Conservation (phyloP, 1,140 invertebrate species). For the Heliconius hermathena region DNA sequence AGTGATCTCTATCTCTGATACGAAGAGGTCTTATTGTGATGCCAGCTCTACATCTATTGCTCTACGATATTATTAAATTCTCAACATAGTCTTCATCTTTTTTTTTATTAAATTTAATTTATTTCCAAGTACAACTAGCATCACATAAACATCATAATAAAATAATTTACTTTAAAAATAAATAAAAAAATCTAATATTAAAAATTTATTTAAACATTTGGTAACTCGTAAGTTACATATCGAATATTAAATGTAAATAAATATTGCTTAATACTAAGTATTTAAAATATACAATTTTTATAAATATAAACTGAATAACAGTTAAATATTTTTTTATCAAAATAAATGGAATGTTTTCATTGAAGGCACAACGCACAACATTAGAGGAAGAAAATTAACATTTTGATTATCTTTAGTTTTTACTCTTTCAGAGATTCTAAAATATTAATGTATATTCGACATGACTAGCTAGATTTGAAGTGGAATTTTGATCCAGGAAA, state of each 20-base stretch:
- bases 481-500: not conserved
- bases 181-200: not conserved
- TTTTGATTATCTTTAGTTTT: not conserved
- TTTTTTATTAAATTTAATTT: not conserved
- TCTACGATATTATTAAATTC: not conserved
- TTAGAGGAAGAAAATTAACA: constrained; percentile 17
- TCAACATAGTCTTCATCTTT: not conserved
- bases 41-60: constrained; percentile 31
- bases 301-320: not conserved
- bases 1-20: constrained; percentile 25
- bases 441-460: not conserved
- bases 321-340: constrained; percentile 7
- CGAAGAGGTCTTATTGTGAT: constrained; percentile 28
- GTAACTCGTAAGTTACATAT: constrained; percentile 25
- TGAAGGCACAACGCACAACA: constrained; percentile 27
- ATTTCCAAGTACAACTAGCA: not conserved
- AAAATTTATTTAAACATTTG: constrained; percentile 29
- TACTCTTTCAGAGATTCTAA: not conserved
- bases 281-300: constrained; percentile 9
- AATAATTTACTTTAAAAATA: not conserved
- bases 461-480: not conserved
- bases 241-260: not conserved
- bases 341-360: constrained; percentile 38
- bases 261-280: constrained; percentile 4
- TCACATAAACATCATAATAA: not conserved